phyloP scores from a whole-genome alignment of 1,140 invertebrate genomes.

The Triops longicaudatus region DNA sequence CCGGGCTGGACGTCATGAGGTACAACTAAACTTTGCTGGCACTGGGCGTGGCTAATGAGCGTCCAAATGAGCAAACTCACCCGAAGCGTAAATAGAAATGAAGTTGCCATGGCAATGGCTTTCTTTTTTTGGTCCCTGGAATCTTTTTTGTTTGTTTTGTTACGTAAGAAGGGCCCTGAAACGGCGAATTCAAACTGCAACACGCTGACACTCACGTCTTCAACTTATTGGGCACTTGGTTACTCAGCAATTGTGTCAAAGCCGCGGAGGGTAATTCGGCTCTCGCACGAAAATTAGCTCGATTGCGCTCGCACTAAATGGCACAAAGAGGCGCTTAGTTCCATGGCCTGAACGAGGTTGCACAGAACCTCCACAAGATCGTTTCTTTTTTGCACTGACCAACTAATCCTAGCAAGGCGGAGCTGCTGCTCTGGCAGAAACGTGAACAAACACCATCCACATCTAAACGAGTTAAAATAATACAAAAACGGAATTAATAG shows the following conservation, averaged over 20 bases:
- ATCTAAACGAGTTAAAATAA: background rate
- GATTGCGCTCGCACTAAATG: background rate
- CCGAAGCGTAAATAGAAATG: background rate
- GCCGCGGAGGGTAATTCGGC: too few species aligned
- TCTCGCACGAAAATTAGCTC: background rate
- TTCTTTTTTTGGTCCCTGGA: background rate
- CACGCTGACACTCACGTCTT: background rate
- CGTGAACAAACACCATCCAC: background rate
- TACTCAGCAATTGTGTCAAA: too few species aligned
- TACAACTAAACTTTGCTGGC: slow-evolving; percentile 31
- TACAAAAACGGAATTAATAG: background rate
- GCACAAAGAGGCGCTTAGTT: background rate
- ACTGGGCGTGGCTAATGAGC: background rate
- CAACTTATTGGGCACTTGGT: too few species aligned
- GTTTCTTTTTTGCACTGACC: background rate
- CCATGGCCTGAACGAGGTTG: background rate
- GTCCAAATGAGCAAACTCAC: background rate
- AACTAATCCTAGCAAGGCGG: background rate
- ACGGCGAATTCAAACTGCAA: background rate
- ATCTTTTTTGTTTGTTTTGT: too few species aligned
- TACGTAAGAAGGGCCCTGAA: background rate
- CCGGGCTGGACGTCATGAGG: slow-evolving; percentile 33
- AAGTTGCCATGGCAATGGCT: background rate
- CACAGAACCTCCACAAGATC: background rate
- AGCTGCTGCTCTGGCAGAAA: background rate